Conservation (phyloP, 2,888 invertebrate species). For the Agrochola macilenta region DNA sequence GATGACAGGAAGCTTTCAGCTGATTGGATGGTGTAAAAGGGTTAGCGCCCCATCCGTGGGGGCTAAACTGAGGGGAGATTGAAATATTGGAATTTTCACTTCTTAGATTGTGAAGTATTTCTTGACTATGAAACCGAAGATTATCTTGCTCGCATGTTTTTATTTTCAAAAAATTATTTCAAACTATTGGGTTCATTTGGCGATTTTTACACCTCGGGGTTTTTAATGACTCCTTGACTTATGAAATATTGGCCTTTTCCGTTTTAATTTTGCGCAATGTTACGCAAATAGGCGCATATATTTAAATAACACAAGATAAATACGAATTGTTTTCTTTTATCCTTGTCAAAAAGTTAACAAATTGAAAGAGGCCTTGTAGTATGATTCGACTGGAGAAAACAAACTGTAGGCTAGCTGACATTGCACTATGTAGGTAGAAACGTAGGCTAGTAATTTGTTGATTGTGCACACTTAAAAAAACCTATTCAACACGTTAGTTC, state of each 20-base stretch:
- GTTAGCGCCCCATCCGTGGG: conserved; percentile 69
- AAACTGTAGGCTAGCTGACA: conserved; percentile 7
- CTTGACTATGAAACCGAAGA: conserved; percentile 22
- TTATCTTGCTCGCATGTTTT: neutral
- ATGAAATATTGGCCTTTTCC: neutral
- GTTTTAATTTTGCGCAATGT: neutral
- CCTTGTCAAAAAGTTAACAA: neutral
- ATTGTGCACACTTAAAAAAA: conserved; percentile 28
- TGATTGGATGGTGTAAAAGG: conserved; percentile 79
- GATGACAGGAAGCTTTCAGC: conserved; percentile 79
- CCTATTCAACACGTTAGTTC: conserved; percentile 7
- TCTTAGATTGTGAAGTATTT: conserved; percentile 27
- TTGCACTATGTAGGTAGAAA: conserved; percentile 17
- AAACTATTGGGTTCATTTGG: neutral
- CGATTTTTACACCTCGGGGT: neutral
- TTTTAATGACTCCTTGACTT: neutral
- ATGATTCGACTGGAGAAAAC: conserved; percentile 19
- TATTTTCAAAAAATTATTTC: neutral
- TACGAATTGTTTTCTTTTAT: neutral
- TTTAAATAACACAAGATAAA: neutral
- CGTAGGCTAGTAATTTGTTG: conserved; percentile 15
- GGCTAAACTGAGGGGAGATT: conserved; percentile 54
- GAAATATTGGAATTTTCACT: conserved; percentile 62
- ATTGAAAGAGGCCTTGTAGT: neutral
- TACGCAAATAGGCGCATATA: neutral